Evolutionary conservation across 2,113 vertebrate genomes (phyloP), one percentile per base, ranked within the genome.

Genomic region (Mirza zaza): DNA sequence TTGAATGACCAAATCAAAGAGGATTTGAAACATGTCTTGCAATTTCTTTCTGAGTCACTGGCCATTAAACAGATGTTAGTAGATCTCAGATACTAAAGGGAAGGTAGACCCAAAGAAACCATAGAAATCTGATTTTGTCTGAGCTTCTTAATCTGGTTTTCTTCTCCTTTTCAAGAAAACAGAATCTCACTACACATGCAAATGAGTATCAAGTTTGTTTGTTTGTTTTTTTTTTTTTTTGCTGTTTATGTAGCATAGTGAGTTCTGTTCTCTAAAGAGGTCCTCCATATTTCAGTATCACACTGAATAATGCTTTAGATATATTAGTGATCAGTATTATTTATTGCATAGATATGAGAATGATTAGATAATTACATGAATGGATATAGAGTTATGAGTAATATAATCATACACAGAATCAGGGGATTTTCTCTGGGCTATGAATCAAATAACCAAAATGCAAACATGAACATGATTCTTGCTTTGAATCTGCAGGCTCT

Each of bases 381-480:
- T 91, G 63, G 57, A 80, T 84, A 10, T 59, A 48, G 39, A 93
- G 39, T 89, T 97, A 67, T 93, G 45, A 77, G 34, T 45, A n/a
- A 91, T 93, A 91, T 57, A 86, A 93, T 93, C 90, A 87, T 84
- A 34, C 15, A 80, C n/a, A 77, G 65, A 89, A 76, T 93, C 61
- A 45, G 79, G n/a, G 70, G 34, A 65, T 87, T 95, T 96, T 92
- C 81, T 92, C 50, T 91, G 67, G 82, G 75, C 67, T 91, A 83
- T 97, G 75, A 97, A 94, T 95, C 96, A 96, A 97, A 94, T 90
- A 85, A 75, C 55, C 52, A 85, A 96, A 97, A 89, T 90, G 65
- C 79, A 95, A 93, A 90, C 71, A 70, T 25, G 57, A 91, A 91
- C 70, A 90, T 84, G 65, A 93, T 88, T 95, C 83, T 95, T 97